A percentile compares a stretch with the other conserved stretches of the same genome.
phyloP scores from a whole-genome alignment of 2,113 vertebrate genomes.

The Pseudorasbora parva region DNA sequence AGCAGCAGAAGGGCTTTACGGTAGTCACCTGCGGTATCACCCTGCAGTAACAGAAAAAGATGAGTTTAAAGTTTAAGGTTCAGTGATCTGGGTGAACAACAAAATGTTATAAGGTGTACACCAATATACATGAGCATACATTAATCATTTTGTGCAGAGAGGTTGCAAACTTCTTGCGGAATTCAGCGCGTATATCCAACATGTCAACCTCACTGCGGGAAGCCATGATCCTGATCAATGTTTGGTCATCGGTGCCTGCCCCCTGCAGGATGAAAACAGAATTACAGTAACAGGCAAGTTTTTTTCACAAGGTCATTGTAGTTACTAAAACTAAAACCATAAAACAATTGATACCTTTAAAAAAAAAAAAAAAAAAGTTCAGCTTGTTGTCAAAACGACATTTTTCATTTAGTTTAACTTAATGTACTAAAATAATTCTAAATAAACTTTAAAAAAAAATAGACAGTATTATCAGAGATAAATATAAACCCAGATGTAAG shows the following conservation, averaged over 20 bases:
- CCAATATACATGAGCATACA: slow-evolving; percentile 52
- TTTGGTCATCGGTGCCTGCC: slow-evolving; percentile 88
- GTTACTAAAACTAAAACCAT: not conserved
- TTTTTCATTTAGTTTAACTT: not conserved
- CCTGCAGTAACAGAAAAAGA: slow-evolving; percentile 68
- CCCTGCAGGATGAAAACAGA: slow-evolving; percentile 75
- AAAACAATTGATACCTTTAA: not conserved
- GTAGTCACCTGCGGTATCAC: slow-evolving; percentile 89
- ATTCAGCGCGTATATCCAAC: slow-evolving; percentile 84
- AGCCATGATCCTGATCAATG: slow-evolving; percentile 88
- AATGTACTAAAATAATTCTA: not conserved
- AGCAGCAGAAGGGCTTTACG: slow-evolving; percentile 86
- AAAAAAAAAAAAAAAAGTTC: too few species aligned
- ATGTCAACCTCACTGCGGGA: slow-evolving; percentile 90
- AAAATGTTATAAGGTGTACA: not conserved
- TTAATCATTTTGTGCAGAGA: slow-evolving; percentile 80
- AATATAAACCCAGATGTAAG: not conserved
- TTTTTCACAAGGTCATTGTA: not conserved
- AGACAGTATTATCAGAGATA: not conserved
- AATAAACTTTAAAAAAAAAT: not conserved
- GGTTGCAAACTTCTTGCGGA: slow-evolving; percentile 84
- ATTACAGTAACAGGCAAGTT: not conserved
- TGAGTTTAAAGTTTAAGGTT: not conserved
- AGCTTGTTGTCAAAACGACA: too few species aligned
- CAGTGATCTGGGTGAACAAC: not conserved